Conservation (phyloP, 2,797 vertebrate species). For the Scomberomorus guttatus region DNA sequence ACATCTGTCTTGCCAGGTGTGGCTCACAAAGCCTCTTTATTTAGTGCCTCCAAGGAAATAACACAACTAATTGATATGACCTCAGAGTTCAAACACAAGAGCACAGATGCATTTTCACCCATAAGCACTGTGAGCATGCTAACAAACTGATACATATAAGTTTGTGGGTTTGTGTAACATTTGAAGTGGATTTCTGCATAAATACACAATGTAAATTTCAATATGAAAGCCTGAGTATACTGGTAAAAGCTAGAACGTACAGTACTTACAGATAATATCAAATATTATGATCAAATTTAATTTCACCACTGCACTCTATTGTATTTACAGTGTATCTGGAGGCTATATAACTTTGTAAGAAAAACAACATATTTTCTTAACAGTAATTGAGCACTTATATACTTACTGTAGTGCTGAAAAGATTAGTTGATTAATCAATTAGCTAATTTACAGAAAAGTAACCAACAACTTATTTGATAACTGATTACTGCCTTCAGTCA, state of each 20-base stretch:
- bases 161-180: not conserved
- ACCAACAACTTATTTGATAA: not conserved
- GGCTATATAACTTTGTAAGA: not conserved
- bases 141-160: constrained; percentile 9
- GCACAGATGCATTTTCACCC: constrained; percentile 22
- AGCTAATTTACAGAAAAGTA: not conserved
- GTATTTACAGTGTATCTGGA: not conserved
- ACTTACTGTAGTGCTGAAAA: not conserved
- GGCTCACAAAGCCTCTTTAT: constrained; percentile 46
- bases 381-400: not conserved
- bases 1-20: constrained; percentile 67
- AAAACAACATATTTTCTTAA: not conserved
- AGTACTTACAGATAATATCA: not conserved
- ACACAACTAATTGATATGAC: constrained; percentile 51
- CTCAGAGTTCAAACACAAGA: constrained; percentile 46
- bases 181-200: not conserved
- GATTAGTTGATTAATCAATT: not conserved
- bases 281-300: constrained; percentile 1
- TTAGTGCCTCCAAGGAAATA: constrained; percentile 44
- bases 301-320: not conserved
- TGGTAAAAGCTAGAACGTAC: not conserved
- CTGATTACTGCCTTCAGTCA: not conserved
- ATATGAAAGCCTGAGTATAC: too few relatives aligned
- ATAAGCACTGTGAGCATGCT: constrained; percentile 18
- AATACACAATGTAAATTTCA: not conserved